Evolutionary conservation across 2,888 invertebrate genomes (phyloP).

Genomic region (Polydrusus pterygomalis): DNA sequence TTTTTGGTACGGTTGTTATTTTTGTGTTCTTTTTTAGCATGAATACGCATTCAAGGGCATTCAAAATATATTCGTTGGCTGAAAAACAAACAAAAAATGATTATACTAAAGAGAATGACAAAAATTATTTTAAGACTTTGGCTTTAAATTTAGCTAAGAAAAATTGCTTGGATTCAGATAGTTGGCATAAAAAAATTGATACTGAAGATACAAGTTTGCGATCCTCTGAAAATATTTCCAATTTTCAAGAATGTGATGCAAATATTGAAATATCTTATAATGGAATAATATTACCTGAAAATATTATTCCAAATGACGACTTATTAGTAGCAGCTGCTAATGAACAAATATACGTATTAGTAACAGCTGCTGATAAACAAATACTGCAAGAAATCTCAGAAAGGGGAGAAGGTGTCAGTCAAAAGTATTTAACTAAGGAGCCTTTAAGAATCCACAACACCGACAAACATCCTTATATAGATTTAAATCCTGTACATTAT

Average conservation of each 20-base stretch:
- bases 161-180: not conserved
- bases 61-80: not conserved
- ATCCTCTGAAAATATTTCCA: not conserved
- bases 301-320: not conserved
- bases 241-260: not conserved
- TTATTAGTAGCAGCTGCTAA: not conserved
- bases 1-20: too few species aligned
- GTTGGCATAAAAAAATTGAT: not conserved
- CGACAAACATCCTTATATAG: too few species aligned
- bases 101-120: not conserved
- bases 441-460: too few species aligned
- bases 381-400: too few species aligned
- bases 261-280: too few species aligned
- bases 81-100: not conserved
- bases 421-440: too few species aligned
- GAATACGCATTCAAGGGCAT: not conserved
- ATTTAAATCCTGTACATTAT: too few species aligned
- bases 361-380: too few species aligned
- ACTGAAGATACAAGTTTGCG: not conserved
- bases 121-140: conserved; percentile 4
- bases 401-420: too few species aligned
- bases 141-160: not conserved
- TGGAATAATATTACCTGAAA: not conserved
- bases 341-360: not conserved
- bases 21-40: conserved; percentile 4